phyloP scores from a whole-genome alignment of 2,113 vertebrate genomes.

The Ophiodon elongatus region DNA sequence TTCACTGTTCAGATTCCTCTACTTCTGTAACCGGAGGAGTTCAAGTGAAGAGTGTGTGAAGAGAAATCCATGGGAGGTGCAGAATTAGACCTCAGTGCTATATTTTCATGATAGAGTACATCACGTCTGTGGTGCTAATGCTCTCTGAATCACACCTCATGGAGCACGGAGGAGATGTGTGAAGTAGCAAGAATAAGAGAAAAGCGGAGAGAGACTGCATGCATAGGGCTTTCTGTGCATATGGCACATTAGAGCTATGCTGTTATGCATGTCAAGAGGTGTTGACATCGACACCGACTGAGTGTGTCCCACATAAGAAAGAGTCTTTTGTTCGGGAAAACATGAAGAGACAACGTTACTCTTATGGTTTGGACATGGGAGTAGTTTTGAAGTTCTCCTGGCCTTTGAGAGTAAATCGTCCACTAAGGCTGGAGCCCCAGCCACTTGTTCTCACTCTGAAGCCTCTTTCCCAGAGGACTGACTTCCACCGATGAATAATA shows the following conservation, averaged over 20 bases:
- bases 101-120: conserved; percentile 26
- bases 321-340: conserved; percentile 20
- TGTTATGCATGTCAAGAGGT: conserved; percentile 7
- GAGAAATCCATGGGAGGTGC: conserved; percentile 8
- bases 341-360: conserved; percentile 15
- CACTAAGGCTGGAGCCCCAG: conserved; percentile 46
- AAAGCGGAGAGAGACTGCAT: neutral
- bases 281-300: conserved; percentile 9
- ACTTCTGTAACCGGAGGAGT: neutral
- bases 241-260: neutral
- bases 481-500: conserved; percentile 69
- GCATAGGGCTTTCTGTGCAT: conserved; percentile 17
- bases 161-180: conserved; percentile 24
- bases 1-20: conserved; percentile 33
- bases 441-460: conserved; percentile 53
- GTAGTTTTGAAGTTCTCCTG: conserved; percentile 28
- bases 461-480: conserved; percentile 34
- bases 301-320: neutral
- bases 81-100: conserved; percentile 13
- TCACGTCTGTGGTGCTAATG: conserved; percentile 15
- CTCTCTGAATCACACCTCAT: conserved; percentile 48
- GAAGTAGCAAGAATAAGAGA: conserved; percentile 14
- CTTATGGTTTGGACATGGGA: conserved; percentile 1
- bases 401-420: conserved; percentile 45
- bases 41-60: conserved; percentile 32